phyloP scores from a whole-genome alignment of 2,113 vertebrate genomes.

The Mus spicilegus region DNA sequence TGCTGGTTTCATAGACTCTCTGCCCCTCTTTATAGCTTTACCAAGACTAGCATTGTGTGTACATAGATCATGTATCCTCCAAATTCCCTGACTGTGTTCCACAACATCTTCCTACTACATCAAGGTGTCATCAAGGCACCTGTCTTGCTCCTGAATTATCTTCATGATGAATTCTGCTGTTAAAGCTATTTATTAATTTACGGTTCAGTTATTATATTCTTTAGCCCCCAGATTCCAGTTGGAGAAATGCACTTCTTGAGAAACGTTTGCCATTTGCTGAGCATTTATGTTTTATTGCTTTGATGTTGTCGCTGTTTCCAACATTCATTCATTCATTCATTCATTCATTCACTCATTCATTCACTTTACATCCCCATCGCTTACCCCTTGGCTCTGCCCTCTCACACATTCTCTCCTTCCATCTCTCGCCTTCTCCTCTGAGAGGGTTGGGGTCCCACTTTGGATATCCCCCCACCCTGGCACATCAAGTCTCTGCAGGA shows the following conservation, averaged over 20 bases:
- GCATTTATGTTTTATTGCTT: neutral
- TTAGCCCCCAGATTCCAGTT: neutral
- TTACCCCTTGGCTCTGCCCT: no score
- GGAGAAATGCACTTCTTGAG: neutral
- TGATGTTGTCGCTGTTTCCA: neutral
- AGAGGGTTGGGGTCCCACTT: no score
- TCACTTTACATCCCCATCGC: no score
- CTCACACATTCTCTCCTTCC: no score
- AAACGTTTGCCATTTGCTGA: no score
- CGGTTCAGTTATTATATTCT: neutral
- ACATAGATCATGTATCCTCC: rapidly evolving
- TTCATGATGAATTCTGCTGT: neutral
- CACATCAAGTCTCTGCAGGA: no score
- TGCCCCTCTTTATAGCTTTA: neutral
- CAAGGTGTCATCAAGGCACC: neutral
- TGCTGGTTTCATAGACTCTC: neutral
- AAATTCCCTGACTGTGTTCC: neutral
- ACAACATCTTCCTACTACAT: neutral
- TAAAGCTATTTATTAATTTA: no score
- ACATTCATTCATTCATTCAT: no score
- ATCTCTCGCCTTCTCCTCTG: no score
- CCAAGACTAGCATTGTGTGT: neutral
- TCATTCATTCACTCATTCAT: no score
- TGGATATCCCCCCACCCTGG: no score
- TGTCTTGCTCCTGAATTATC: neutral